Evolutionary conservation across 1,140 invertebrate species (phyloP), one percentile per base, ranked within the genome.

Genomic region (Drosophila littoralis): DNA sequence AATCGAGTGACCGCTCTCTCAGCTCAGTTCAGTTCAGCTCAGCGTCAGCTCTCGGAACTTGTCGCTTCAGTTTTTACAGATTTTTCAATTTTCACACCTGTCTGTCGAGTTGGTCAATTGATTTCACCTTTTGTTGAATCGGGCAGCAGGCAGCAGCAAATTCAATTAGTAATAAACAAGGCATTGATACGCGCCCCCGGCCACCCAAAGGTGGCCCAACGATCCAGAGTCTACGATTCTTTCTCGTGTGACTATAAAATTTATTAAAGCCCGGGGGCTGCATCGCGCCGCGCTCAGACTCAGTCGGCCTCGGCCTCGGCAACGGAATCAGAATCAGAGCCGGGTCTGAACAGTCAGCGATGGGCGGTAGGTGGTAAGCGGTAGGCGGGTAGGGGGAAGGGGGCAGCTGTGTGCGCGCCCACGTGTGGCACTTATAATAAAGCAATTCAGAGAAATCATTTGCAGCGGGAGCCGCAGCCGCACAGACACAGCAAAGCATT

Each of bases 81-180:
- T 22, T 35, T 64, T 61, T 57, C 70, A 88, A 40, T 88, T 86
- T 86, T 88, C 83, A 88, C 83, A 88, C 83, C 83, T 89, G 79
- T 69, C 57, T 40, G 59, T 22, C 15, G 55, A 12, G 55, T 15
- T 40, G 35, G 32, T 66, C 51, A 79, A 79, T 79, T 84, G 74
- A 75, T 71, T 84, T 64, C 52, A 79, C 69, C 60, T 75, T 35
- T 28, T 5, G 22, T 28, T 73, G 46, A 75, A 78, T 78, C 46
- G 51, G 69, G 22, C 51, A 61, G 61, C 52, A 28, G 63, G 76
- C 22, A 28, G 32, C 66, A 76, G 46, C 75, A 73, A 88, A 88
- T 83, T 88, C 83, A 88, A 88, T 88, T 88, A 88, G 83, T 88
- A 88, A 89, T 88, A 88, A 88, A 88, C 83, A 83, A 88, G 84